Percentiles rank a stretch among this genome's conserved stretches.
phyloP scores from a whole-genome alignment of 2,888 invertebrate genomes.

The Prosopocoilus inquinatus region DNA sequence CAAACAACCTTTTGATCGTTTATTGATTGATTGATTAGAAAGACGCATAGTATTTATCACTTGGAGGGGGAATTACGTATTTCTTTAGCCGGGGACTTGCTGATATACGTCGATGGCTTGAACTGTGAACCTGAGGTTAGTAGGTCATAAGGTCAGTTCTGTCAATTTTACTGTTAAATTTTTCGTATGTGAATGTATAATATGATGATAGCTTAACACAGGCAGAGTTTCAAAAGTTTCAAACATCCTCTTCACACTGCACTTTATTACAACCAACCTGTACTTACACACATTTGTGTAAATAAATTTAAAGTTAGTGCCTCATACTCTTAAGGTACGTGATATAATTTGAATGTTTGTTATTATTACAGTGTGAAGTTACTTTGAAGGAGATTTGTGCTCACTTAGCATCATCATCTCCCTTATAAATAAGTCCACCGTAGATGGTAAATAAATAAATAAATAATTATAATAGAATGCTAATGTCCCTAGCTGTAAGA shows the following conservation, averaged over 20 bases:
- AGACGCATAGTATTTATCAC: not conserved
- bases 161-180: not conserved
- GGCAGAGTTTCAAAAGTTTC: not conserved
- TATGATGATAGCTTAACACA: not conserved
- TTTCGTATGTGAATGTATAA: too few species aligned
- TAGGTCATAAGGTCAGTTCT: slow-evolving; percentile 18
- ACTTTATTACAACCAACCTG: too few species aligned
- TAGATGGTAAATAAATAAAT: not conserved
- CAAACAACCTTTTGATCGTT: too few species aligned
- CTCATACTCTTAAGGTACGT: too few species aligned
- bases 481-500: not conserved
- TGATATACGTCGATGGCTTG: slow-evolving; percentile 7
- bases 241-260: too few species aligned
- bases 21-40: slow-evolving; percentile 2
- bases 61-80: too few species aligned
- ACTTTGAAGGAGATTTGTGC: not conserved
- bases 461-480: not conserved
- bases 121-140: slow-evolving; percentile 19
- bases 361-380: not conserved
- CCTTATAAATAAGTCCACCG: not conserved
- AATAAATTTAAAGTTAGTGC: too few species aligned
- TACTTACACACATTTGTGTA: too few species aligned
- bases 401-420: too few species aligned
- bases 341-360: too few species aligned
- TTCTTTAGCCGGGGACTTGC: too few species aligned